phyloP scores from a whole-genome alignment of 2,797 vertebrate genomes.

The Myioborus melanocephalus region DNA sequence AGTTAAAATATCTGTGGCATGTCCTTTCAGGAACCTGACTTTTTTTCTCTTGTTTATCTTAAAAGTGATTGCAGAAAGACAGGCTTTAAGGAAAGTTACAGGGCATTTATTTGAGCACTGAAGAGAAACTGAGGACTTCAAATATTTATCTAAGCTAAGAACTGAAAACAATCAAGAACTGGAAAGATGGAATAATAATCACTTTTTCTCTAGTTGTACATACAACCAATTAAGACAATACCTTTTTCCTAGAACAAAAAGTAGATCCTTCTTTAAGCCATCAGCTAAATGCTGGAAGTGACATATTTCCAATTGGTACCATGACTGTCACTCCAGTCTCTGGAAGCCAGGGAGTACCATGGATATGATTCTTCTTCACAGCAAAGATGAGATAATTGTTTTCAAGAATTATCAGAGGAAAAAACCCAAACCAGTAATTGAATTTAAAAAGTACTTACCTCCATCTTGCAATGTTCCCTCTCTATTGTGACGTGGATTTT shows the following conservation, averaged over 20 bases:
- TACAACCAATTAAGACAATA: neutral
- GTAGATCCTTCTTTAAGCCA: neutral
- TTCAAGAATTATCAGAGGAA: neutral
- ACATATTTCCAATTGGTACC: neutral
- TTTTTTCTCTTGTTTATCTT: neutral
- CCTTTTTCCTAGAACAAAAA: neutral
- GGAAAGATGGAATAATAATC: neutral
- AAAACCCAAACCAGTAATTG: neutral
- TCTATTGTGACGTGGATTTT: neutral
- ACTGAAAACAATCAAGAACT: neutral
- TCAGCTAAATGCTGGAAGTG: neutral
- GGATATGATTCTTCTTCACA: neutral
- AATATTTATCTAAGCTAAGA: neutral
- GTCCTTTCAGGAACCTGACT: neutral
- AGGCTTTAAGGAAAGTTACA: neutral
- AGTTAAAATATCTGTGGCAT: neutral
- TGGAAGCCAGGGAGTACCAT: neutral
- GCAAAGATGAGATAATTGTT: neutral
- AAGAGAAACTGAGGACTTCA: neutral
- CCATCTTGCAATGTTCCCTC: constrained; percentile 48
- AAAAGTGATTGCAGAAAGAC: neutral
- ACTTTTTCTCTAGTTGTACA: neutral
- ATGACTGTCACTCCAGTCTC: neutral
- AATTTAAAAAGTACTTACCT: constrained; percentile 27
- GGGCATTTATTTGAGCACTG: neutral